Base-by-base conservation (phyloP, 2,797 vertebrate genomes). In the Mus spretus region DNA sequence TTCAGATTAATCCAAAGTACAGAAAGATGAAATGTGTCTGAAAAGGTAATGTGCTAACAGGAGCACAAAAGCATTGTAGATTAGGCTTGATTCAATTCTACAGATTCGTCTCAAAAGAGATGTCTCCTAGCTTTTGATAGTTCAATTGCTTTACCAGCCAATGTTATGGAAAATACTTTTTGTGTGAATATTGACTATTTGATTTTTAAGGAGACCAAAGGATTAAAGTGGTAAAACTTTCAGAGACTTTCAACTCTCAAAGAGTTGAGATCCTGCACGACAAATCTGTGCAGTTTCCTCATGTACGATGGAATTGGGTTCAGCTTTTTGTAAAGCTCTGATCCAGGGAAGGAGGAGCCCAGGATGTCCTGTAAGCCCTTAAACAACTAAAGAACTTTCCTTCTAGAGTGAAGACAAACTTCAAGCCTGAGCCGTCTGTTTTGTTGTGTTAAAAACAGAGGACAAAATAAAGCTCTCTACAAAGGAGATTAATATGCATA, bases 401-500 rank as follows among this genome's bases (percentile, higher is more conserved):
- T 10, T 2, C n/a, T 44, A 87, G 10, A 85, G 37, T 3, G 88
- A 94, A 84, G 34, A 31, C 24, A 15, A 67, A 17, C 55, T 94
- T 94, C 31, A 59, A 70, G n/a, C 47, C 89, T 40, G 50, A 96
- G 53, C 90, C 75, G 89, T 53, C 84, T 89, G 78, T 17, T 61
- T 96, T 92, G 40, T 50, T 91, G 40, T 89, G 75, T 89, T 78
- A 92, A 94, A 94, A 93, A 90, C 31, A 57, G 40, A 89, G 89
- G 37, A 59, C 90, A 97, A 97, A 95, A 44, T 67, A 96, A 95
- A 70, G 47, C 81, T 81, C 82, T 40, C 17, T 87, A 72, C 82
- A 84, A 92, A 92, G 26, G 75, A 94, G n/a, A 78, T 91, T 95
- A 94, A 87, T 95, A 92, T 47, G 70, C 44, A 59, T 24, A 67